Evolutionary conservation across 2,113 vertebrate species (phyloP), one percentile per base, ranked within the genome.

Genomic region (Leptocoma aspasia): DNA sequence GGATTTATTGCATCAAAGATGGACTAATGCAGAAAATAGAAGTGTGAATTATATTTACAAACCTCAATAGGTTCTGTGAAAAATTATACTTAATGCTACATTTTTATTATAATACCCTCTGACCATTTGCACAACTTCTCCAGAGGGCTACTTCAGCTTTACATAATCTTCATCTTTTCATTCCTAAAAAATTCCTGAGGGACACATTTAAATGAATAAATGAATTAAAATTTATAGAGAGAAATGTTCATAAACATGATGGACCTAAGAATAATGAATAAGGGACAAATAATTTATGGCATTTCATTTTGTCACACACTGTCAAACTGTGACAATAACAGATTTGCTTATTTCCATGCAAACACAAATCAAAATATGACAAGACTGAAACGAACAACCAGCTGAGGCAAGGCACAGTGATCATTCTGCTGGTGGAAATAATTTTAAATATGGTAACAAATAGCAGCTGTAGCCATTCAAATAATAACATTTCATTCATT

Each of bases 281-380:
- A 90, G 39, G 33, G n/a, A 69, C 89, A 95, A 96, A 97, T 91
- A 88, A 95, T 84, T 96, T 82, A 87, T 87, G 72, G 42, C 37
- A 71, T 94, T 96, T 92, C 45, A 75, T 87, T 97, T 90, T 94
- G 53, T 87, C 76, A 95, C 60, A 91, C 41, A 8, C 78, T 96
- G 88, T 89, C 92, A 97, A 91, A 91, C 63, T 78, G 30, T 88
- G 86, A 88, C 68, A 92, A 50, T 73, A 95, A 96, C 60, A 94
- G 33, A 96, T 92, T 91, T 92, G 66, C 44, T 73, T 89, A 80
- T 94, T 96, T 94, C 72, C 47, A 69, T 60, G 63, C 56, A 94
- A 83, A 83, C 9, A 4, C 73, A 92, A 90, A 96, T 96, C 57
- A 89, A 83, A 94, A 52, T 56, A 90, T 69, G 66, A 56, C 69